phyloP scores from a whole-genome alignment of 2,113 vertebrate genomes.

The Rhodinocichla rosea region DNA sequence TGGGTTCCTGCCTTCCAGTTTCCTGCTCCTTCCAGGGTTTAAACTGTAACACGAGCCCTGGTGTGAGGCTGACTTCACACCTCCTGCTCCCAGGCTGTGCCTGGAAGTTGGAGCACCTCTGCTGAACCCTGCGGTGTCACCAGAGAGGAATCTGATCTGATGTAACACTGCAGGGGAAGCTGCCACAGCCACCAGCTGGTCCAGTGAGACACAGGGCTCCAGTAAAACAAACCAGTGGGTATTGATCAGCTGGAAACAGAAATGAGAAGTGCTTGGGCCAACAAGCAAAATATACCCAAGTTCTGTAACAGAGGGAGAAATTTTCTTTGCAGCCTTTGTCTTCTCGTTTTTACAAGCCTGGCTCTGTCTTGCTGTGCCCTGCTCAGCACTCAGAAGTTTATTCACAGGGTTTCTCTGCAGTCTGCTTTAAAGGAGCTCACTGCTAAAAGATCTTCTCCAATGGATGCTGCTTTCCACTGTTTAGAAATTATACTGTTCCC shows the following conservation, averaged over 20 bases:
- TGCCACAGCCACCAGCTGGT: background rate
- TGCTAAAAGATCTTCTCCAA: background rate
- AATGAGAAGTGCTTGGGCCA: background rate
- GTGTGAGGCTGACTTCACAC: background rate
- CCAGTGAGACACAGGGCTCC: background rate
- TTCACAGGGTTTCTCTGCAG: constrained; percentile 8
- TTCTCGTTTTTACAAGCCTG: constrained; percentile 1
- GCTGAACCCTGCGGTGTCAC: constrained; percentile 22
- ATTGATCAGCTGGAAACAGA: background rate
- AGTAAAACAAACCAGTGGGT: background rate
- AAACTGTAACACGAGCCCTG: background rate
- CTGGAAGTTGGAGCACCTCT: background rate
- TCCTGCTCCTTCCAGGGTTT: background rate
- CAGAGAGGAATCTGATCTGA: background rate
- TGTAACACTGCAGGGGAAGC: background rate
- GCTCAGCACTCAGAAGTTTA: background rate
- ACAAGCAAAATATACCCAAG: background rate
- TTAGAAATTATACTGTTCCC: background rate
- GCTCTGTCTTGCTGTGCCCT: constrained; percentile 15
- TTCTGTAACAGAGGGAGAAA: background rate
- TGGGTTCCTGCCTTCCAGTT: background rate
- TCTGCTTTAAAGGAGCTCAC: background rate
- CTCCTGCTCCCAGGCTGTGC: background rate
- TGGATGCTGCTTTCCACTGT: background rate
- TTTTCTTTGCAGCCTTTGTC: constrained; percentile 44